phyloP scores from a whole-genome alignment of 2,797 vertebrate species.

The Myotis planiceps region DNA sequence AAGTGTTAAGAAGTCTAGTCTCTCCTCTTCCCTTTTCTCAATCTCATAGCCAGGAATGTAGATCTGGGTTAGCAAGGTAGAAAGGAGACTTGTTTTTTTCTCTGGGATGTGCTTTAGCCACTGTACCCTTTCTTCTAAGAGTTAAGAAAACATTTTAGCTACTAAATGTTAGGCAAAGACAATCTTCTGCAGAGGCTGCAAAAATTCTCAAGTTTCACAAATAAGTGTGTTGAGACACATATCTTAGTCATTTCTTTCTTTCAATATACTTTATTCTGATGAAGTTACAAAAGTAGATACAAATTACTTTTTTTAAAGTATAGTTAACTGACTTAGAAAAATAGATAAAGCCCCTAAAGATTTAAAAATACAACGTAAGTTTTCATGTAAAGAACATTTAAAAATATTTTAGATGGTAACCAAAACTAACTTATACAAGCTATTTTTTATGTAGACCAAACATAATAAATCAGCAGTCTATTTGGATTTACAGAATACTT shows the following conservation, averaged over 20 bases:
- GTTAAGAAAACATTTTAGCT: slow-evolving; percentile 3
- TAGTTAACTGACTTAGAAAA: slow-evolving; percentile 81
- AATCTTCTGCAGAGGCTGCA: not conserved
- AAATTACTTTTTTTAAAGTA: slow-evolving; percentile 76
- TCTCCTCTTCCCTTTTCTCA: not conserved
- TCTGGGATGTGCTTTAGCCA: not conserved
- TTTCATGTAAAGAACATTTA: slow-evolving; percentile 76
- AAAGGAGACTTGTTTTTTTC: not conserved
- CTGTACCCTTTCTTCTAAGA: not conserved
- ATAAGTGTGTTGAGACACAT: not conserved
- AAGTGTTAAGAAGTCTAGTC: not conserved
- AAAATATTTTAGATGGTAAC: slow-evolving; percentile 73
- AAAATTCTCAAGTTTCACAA: slow-evolving; percentile 54
- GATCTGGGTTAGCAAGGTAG: not conserved
- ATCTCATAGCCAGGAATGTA: not conserved
- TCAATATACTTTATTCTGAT: slow-evolving; percentile 81
- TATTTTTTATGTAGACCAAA: slow-evolving; percentile 49
- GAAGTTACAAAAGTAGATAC: slow-evolving; percentile 83
- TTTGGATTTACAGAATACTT: slow-evolving; percentile 49
- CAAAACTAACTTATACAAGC: slow-evolving; percentile 63
- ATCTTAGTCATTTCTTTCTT: slow-evolving; percentile 56
- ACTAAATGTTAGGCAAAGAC: slow-evolving; percentile 5
- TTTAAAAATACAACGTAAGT: slow-evolving; percentile 77
- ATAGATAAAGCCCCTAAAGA: slow-evolving; percentile 76
- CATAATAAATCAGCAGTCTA: slow-evolving; percentile 40